Evolutionary conservation across 1,140 invertebrate species (phyloP).

Genomic region (Heliconius himera): DNA sequence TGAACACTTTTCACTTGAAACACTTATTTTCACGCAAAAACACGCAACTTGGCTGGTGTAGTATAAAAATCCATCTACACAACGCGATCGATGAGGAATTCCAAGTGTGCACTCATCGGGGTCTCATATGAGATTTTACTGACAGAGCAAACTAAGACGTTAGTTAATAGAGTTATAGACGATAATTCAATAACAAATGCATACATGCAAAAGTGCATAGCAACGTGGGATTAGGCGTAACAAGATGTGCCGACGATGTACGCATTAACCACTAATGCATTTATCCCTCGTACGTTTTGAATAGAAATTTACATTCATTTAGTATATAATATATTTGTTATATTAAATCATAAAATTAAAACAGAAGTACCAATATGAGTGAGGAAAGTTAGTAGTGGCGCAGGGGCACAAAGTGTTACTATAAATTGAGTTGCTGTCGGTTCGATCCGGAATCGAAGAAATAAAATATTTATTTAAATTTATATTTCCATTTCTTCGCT

Average conservation of each 20-base stretch:
- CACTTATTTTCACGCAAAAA: not conserved
- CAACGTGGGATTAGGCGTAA: slow-evolving; percentile 16
- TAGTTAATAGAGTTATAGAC: slow-evolving; percentile 6
- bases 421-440: too few species aligned
- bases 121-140: not conserved
- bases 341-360: too few species aligned
- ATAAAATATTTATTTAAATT: too few species aligned
- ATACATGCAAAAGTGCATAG: not conserved
- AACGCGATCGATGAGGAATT: slow-evolving; percentile 7
- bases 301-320: slow-evolving; percentile 10
- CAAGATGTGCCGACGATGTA: slow-evolving; percentile 11
- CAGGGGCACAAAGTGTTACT: too few species aligned
- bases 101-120: not conserved
- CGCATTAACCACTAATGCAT: not conserved
- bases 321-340: not conserved
- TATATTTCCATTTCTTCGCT: too few species aligned
- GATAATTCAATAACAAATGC: slow-evolving; percentile 6
- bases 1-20: not conserved
- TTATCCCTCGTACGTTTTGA: not conserved
- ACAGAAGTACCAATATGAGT: too few species aligned
- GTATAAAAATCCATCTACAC: not conserved
- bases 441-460: too few species aligned
- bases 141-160: slow-evolving; percentile 14
- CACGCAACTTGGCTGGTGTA: not conserved
- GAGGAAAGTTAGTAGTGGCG: too few species aligned